Conservation (phyloP, 2,113 vertebrate genomes). For the Hemiscyllium ocellatum region DNA sequence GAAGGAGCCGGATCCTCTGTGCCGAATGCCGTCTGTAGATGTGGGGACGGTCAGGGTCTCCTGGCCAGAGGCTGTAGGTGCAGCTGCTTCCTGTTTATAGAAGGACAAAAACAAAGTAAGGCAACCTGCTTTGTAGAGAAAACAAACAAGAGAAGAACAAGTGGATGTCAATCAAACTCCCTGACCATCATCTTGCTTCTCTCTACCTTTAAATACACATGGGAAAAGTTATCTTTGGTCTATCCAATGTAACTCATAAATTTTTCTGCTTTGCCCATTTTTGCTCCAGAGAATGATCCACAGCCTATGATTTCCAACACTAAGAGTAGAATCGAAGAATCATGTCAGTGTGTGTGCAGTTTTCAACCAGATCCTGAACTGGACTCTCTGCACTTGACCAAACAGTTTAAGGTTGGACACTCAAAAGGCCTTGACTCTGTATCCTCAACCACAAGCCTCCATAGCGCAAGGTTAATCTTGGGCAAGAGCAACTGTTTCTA, state of each 20-base stretch:
- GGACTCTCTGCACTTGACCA: neutral
- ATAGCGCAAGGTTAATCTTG: neutral
- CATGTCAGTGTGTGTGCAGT: too few species aligned
- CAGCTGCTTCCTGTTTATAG: constrained; percentile 17
- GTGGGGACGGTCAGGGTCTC: constrained; percentile 11
- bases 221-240: neutral
- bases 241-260: neutral
- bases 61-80: constrained; percentile 26
- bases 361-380: neutral
- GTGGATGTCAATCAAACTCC: neutral
- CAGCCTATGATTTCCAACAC: neutral
- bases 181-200: neutral
- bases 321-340: neutral
- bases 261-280: neutral
- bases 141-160: neutral
- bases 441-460: neutral
- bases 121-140: too few species aligned
- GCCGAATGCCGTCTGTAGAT: constrained; percentile 38
- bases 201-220: neutral
- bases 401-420: neutral
- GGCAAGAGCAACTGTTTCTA: neutral
- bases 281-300: neutral
- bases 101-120: neutral
- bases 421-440: neutral
- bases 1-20: constrained; percentile 28